Evolutionary conservation across 2,797 vertebrate species (phyloP).

Genomic region (Meda fulgida): DNA sequence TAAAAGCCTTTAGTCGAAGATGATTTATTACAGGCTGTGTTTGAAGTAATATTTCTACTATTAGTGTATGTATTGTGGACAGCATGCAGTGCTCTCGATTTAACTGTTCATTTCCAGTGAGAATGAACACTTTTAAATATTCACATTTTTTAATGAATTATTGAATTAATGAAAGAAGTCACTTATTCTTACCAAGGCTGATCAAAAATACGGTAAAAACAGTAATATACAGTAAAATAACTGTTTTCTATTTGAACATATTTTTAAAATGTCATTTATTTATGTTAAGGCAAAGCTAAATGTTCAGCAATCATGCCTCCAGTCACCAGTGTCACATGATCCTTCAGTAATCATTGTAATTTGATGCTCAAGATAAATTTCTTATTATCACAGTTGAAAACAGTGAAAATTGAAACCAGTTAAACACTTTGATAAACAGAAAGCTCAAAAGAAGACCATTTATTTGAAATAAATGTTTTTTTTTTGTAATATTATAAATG

Average conservation of each 20-base stretch:
- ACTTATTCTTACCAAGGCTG: background rate
- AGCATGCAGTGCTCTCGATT: background rate
- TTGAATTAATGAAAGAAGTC: too few relatives aligned
- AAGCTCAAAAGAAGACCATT: background rate
- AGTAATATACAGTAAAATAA: background rate
- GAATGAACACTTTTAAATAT: background rate
- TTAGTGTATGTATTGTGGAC: background rate
- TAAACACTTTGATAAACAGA: background rate
- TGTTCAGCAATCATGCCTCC: background rate
- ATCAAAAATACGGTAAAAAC: background rate
- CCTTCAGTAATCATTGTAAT: background rate
- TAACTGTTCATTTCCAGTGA: background rate
- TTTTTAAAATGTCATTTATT: background rate
- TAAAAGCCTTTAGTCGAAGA: background rate
- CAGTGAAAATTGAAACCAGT: background rate
- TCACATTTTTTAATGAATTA: background rate
- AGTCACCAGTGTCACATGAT: background rate
- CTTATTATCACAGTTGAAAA: background rate
- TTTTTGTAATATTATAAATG: background rate
- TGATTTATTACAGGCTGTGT: slow-evolving; percentile 16
- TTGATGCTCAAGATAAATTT: background rate
- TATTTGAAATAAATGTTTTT: background rate
- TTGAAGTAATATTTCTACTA: background rate
- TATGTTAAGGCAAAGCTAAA: background rate
- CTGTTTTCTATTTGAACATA: background rate